Base-by-base conservation (phyloP, 2,113 vertebrate genomes). In the Zosterops hypoxanthus region DNA sequence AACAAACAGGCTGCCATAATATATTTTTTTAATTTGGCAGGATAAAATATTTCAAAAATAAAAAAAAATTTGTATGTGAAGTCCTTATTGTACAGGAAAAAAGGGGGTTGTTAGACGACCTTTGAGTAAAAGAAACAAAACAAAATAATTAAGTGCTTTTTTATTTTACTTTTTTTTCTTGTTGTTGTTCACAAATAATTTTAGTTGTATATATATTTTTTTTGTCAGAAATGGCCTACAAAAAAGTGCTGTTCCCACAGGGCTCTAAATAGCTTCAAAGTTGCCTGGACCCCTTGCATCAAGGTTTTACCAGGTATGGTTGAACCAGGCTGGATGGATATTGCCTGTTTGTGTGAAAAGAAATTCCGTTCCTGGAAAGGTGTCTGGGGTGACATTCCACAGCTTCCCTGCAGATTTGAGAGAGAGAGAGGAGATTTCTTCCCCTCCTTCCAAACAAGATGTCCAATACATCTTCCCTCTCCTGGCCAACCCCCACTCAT, bases 11-110 rank as follows among this genome's bases (percentile, higher is more conserved):
- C 98, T 98, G 99, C 98, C 98, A 98, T 98, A 96, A 98, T 99
- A 99, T 98, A 98, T 99, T 98, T 98, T 98, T 98, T 98, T 99
- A 98, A 98, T 98, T 98, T 98, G 99, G 98, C 98, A 99, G 98
- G 98, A 99, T 98, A 98, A 98, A 98, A 98, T 98, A 98, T 98
- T 98, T 97, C 97, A 98, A 98, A 98, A 98, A 97, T 92, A 97
- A 95, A 88, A 97, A 97, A 98, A 98, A 97, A 98, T 98, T 99
- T 99, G 98, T 99, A 98, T 98, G 98, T 98, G 98, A 98, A 98
- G 98, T 98, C 98, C 97, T 97, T 98, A 98, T 98, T 99, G 99
- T 99, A 99, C 98, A 99, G 98, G 97, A 98, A 97, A 97, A 96
- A 94, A 90, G 46, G 85, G 94, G 98, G 98, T 98, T 99, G 99